Base-by-base conservation (phyloP, 2,797 vertebrate species). In the Spinus pinus region DNA sequence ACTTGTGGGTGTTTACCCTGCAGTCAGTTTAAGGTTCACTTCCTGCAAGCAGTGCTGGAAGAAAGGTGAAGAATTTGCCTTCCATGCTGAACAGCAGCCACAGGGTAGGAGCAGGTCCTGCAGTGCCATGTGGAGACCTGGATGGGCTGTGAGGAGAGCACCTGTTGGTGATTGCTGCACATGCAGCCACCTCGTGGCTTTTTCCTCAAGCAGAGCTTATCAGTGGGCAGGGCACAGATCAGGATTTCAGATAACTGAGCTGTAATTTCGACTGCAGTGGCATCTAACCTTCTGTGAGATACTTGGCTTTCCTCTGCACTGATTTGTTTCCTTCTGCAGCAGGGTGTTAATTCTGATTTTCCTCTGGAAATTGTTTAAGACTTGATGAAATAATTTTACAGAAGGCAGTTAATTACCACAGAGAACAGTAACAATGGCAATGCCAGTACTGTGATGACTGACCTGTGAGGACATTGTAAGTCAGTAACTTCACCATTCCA, bases 41-140 rank as follows among this genome's bases (percentile, higher is more conserved):
- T 94, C 91, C 93, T 93, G 66, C 51, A 94, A 66, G 39, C 37
- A 39, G 33, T 66, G 57, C 46, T 75, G 46, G 47, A 53, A 73
- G 65, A 86, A 62, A 56, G 66, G 66, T 81, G 62, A 72, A 66
- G 31, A 3, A 2, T 50, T 91, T 93, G 35, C 33, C 7, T 39
- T 90, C 30, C 2, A 0, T 88, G 56, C 47, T 60, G 65, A 88
- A 16, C 66, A 90, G n/a, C 66, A 94, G 27, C 30, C 25, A 12
- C 33, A 58, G 62, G 16, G n/a, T 31, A 42, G 66, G 47, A 82
- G 30, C 37, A 73, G 56, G 44, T 79, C 33, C 28, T 4, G 6
- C 49, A 72, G 54, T 47, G 44, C 33, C 65, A 19, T 0, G 0
- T 70, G 47, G 37, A 24, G 28, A 24, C 30, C 14, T 31, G 60